A percentile compares a stretch with the other conserved stretches of the same genome.
Conservation (phyloP, 2,113 vertebrate species). For the Oceanodroma tethys region DNA sequence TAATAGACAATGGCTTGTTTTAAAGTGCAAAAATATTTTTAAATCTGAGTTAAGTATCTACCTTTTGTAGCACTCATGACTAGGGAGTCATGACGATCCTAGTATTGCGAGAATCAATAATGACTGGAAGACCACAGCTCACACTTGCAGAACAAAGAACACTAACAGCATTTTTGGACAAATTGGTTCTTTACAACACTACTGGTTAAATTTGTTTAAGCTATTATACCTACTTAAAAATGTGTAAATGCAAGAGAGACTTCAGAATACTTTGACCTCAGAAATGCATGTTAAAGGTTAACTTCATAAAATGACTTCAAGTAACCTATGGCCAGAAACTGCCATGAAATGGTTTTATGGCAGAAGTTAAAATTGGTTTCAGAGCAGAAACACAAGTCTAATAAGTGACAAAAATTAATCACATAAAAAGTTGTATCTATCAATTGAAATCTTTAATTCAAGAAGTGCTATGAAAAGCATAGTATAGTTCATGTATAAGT, state of each 20-base stretch:
- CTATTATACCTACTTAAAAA: neutral
- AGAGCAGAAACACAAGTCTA: neutral
- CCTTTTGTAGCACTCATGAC: neutral
- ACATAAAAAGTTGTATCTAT: neutral
- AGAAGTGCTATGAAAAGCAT: neutral
- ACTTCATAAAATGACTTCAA: neutral
- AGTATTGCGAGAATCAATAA: neutral
- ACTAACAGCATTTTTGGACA: neutral
- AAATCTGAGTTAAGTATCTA: neutral
- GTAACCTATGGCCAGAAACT: neutral
- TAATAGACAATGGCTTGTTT: fast-evolving
- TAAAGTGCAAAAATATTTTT: neutral
- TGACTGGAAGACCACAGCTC: neutral
- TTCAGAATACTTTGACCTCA: neutral
- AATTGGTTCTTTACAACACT: neutral
- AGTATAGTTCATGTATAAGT: neutral
- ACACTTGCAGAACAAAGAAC: neutral
- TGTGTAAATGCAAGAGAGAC: neutral
- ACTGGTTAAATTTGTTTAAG: neutral
- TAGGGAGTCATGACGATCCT: neutral
- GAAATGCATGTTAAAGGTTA: neutral
- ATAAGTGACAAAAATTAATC: neutral
- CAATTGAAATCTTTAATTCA: neutral
- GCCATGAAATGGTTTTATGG: neutral
- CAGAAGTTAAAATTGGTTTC: neutral